Percentiles rank a stretch among this genome's conserved stretches.
Conservation (phyloP, 2,113 vertebrate species). For the Calyptommatus sinebrachiatus region DNA sequence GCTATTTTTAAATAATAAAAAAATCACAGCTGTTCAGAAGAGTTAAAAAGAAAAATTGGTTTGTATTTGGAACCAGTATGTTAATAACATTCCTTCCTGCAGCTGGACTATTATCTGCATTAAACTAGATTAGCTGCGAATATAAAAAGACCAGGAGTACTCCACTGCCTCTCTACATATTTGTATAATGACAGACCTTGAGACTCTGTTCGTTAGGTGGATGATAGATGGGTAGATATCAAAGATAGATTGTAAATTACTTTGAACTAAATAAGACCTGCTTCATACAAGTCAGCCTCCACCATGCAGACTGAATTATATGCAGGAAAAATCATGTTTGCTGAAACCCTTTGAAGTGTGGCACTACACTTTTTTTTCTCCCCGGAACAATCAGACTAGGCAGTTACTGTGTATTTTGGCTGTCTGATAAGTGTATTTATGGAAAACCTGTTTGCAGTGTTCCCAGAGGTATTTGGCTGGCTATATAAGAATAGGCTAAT, state of each 20-base stretch:
- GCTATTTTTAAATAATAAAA: constrained; percentile 55
- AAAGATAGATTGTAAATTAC: background rate
- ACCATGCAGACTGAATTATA: background rate
- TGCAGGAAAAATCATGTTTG: background rate
- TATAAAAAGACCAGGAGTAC: constrained; percentile 36
- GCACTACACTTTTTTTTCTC: background rate
- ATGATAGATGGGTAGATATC: constrained; percentile 8
- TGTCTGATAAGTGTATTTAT: background rate
- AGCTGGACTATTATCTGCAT: constrained; percentile 37
- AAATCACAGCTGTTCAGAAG: constrained; percentile 40
- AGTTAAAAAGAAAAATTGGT: constrained; percentile 10
- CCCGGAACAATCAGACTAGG: background rate
- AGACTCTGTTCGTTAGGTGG: constrained; percentile 24
- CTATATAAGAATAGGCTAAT: too few species aligned
- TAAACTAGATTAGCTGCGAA: constrained; percentile 33
- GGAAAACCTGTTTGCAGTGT: too few species aligned
- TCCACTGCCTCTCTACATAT: fast-evolving
- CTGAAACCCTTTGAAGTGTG: background rate
- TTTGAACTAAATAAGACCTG: background rate
- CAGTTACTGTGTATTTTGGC: background rate
- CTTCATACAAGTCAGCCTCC: constrained; percentile 8
- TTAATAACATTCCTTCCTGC: constrained; percentile 20
- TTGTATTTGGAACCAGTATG: constrained; percentile 33
- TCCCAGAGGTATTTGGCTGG: too few species aligned
- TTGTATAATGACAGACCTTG: constrained; percentile 34